Conservation (phyloP, 2,113 vertebrate genomes). For the Hemicordylus capensis region DNA sequence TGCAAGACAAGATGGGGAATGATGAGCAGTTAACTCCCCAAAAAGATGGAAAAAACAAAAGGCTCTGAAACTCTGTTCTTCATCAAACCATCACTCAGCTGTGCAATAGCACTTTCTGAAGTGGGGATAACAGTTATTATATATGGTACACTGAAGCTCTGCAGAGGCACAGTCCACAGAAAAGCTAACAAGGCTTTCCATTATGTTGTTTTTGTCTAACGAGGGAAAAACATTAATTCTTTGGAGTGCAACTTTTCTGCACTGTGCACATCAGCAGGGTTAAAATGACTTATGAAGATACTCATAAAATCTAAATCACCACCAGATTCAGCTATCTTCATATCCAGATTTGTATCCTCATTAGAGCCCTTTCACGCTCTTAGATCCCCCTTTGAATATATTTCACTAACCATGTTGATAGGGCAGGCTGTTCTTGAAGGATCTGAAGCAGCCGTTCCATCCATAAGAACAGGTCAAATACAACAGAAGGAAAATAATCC, state of each 20-base stretch:
- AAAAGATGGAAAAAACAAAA: not conserved
- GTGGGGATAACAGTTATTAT: not conserved
- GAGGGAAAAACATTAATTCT: not conserved
- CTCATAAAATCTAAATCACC: not conserved
- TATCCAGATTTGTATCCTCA: constrained; percentile 8
- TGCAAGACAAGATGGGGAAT: not conserved
- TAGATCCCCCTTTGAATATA: not conserved
- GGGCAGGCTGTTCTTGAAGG: not conserved
- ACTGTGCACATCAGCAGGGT: not conserved
- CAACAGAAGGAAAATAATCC: constrained; percentile 8
- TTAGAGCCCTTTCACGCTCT: not conserved
- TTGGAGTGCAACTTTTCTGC: not conserved
- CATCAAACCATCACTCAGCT: not conserved
- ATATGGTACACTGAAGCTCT: not conserved
- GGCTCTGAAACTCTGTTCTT: not conserved
- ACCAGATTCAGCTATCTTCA: not conserved
- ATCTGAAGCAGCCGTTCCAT: not conserved
- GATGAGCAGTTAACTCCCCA: not conserved
- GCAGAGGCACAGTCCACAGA: not conserved
- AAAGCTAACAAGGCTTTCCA: not conserved
- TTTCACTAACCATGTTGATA: not conserved
- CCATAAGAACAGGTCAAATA: not conserved
- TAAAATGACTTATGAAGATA: not conserved
- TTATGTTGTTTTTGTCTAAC: not conserved
- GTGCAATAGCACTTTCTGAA: constrained; percentile 10